Percentiles rank a stretch among this genome's conserved stretches.
Evolutionary conservation across 2,888 invertebrate species (phyloP).

Genomic region (Nipponacmea schrenckii): DNA sequence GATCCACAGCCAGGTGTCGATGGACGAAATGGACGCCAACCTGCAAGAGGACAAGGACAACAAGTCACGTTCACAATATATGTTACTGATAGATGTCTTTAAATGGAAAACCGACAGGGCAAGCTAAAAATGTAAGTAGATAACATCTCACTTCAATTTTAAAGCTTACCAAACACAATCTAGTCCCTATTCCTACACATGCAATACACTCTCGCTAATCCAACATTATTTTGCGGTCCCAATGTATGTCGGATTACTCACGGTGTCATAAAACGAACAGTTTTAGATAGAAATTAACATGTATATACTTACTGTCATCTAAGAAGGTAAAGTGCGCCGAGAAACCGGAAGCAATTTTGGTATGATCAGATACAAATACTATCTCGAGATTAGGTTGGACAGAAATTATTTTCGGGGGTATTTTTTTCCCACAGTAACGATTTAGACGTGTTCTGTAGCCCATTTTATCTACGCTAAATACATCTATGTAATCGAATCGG

Average conservation of each 20-base stretch:
- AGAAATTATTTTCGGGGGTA: slow-evolving; percentile 56
- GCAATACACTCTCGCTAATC: too few relatives aligned
- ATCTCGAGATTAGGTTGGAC: slow-evolving; percentile 59
- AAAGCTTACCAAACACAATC: too few relatives aligned
- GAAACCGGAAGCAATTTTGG: slow-evolving; percentile 51
- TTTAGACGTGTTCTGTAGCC: slow-evolving; percentile 51
- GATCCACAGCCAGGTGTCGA: slow-evolving; percentile 83
- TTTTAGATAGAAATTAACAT: too few relatives aligned
- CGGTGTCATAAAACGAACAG: too few relatives aligned
- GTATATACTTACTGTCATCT: slow-evolving; percentile 48
- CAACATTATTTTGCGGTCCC: too few relatives aligned
- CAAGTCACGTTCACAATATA: background rate
- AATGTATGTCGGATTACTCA: too few relatives aligned
- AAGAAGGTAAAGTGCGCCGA: slow-evolving; percentile 54
- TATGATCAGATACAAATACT: slow-evolving; percentile 59
- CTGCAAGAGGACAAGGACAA: slow-evolving; percentile 34
- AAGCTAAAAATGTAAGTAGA: too few relatives aligned
- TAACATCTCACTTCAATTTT: too few relatives aligned
- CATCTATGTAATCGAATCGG: slow-evolving; percentile 61
- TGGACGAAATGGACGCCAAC: slow-evolving; percentile 56
- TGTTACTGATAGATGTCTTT: too few relatives aligned
- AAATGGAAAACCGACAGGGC: too few relatives aligned
- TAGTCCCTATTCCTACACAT: too few relatives aligned
- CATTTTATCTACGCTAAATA: slow-evolving; percentile 54
- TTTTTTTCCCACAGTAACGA: slow-evolving; percentile 53